A percentile compares a stretch with the other conserved stretches of the same genome.
These are phyloP conservation scores for Ascidia mentula DNA, from an alignment of 23 tunicate genomes.

Conservation along the genomic window DNA sequence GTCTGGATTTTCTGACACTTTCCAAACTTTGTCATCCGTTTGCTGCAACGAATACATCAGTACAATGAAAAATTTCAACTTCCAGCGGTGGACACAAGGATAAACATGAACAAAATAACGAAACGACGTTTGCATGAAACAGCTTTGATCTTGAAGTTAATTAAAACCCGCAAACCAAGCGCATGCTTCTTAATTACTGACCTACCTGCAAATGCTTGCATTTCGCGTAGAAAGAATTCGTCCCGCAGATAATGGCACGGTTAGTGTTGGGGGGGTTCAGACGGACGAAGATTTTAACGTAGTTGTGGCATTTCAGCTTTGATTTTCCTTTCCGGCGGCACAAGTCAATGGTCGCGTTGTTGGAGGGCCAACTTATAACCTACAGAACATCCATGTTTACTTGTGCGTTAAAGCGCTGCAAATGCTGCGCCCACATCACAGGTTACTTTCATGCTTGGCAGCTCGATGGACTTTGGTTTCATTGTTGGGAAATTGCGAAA, in stretches of 20 bases:
- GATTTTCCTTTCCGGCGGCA: neutral
- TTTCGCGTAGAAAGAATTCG: neutral
- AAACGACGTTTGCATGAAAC: too few relatives aligned
- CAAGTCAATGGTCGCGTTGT: neutral
- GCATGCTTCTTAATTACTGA: too few relatives aligned
- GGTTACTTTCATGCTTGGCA: too few relatives aligned
- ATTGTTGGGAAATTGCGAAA: too few relatives aligned
- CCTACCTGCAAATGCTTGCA: neutral
- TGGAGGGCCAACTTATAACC: neutral
- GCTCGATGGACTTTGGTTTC: too few relatives aligned
- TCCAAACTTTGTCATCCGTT: neutral
- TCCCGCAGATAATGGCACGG: neutral
- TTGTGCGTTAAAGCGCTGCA: too few relatives aligned
- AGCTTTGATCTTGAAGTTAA: too few relatives aligned
- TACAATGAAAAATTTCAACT: too few relatives aligned
- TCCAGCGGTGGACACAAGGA: too few relatives aligned
- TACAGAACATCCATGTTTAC: too few relatives aligned
- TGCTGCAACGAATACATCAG: neutral
- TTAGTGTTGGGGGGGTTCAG: neutral
- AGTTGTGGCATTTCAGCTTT: neutral
- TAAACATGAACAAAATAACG: too few relatives aligned
- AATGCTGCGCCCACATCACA: too few relatives aligned
- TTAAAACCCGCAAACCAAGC: neutral
- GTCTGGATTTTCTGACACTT: neutral
- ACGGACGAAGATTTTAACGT: neutral